These are phyloP conservation scores for Agelas oroides DNA, from an alignment of 37 sponge, comb jelly and placozoan genomes.

Conservation along the genomic window DNA sequence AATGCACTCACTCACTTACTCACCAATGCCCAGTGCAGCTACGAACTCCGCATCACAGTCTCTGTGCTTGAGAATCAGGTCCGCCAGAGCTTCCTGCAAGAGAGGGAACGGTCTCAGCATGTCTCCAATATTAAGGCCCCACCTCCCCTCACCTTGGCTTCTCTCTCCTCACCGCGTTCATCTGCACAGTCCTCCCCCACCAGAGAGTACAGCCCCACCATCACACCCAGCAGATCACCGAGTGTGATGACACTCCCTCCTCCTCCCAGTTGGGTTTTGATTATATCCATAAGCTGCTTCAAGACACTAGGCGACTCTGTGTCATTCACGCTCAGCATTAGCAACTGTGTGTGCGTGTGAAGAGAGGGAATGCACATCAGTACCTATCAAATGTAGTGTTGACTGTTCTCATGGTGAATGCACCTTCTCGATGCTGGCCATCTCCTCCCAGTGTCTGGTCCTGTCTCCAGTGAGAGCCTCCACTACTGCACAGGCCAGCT, in stretches of 20 bases:
- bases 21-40: constrained; percentile 23
- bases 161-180: not conserved
- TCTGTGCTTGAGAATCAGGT: constrained; percentile 26
- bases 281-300: constrained; percentile 15
- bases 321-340: not conserved
- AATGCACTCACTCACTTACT: not conserved
- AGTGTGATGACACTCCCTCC: constrained; percentile 6
- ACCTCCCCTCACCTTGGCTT: constrained; percentile 23
- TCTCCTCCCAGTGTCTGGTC: constrained; percentile 52
- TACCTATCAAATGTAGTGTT: too few relatives aligned
- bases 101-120: not conserved
- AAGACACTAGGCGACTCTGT: constrained; percentile 23
- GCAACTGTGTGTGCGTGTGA: not conserved
- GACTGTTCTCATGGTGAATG: too few relatives aligned
- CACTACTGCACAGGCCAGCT: constrained; percentile 69
- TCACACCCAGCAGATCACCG: constrained; percentile 43
- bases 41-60: constrained; percentile 32
- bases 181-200: constrained; percentile 20
- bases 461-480: constrained; percentile 15
- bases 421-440: constrained; percentile 51
- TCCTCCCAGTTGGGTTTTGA: not conserved
- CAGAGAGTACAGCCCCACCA: constrained; percentile 48
- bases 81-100: constrained; percentile 33
- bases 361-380: too few relatives aligned
- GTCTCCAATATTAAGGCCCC: not conserved